phyloP scores from a whole-genome alignment of 2,888 invertebrate genomes.

The Ashinkailepas kermadecensis region DNA sequence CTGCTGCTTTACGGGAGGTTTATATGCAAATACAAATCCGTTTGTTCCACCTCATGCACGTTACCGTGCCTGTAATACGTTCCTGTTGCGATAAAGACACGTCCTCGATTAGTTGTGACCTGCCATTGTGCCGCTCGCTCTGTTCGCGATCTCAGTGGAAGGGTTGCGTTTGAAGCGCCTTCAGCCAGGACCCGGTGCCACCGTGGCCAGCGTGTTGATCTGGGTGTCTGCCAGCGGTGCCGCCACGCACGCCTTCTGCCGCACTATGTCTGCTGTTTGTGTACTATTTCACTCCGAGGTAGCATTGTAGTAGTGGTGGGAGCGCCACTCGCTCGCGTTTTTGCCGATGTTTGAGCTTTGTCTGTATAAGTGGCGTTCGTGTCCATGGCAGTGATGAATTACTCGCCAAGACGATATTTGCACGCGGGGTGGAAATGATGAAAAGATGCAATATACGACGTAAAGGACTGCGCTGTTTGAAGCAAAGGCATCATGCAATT shows the following conservation, averaged over 20 bases:
- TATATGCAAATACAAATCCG: too few species aligned
- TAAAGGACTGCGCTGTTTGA: neutral
- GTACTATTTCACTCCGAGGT: neutral
- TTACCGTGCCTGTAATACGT: too few species aligned
- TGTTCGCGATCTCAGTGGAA: too few species aligned
- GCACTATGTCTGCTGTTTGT: neutral
- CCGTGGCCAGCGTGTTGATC: neutral
- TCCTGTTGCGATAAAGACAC: too few species aligned
- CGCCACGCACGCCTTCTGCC: neutral
- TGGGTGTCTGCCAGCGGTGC: neutral
- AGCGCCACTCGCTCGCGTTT: neutral
- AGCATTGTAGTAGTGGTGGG: too few species aligned
- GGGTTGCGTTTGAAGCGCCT: neutral
- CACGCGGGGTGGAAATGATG: neutral
- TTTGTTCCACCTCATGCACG: too few species aligned
- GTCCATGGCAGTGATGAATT: too few species aligned
- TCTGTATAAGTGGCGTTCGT: neutral
- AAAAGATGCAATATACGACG: neutral
- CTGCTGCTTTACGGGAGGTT: too few species aligned
- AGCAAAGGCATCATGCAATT: neutral
- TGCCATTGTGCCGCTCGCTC: too few species aligned
- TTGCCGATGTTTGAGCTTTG: constrained; percentile 10
- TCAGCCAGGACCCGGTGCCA: neutral
- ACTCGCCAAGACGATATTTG: neutral
- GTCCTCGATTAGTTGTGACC: too few species aligned